These are phyloP conservation scores for Mastomys coucha DNA, from an alignment of 2,113 vertebrate species.

Conservation along the genomic window DNA sequence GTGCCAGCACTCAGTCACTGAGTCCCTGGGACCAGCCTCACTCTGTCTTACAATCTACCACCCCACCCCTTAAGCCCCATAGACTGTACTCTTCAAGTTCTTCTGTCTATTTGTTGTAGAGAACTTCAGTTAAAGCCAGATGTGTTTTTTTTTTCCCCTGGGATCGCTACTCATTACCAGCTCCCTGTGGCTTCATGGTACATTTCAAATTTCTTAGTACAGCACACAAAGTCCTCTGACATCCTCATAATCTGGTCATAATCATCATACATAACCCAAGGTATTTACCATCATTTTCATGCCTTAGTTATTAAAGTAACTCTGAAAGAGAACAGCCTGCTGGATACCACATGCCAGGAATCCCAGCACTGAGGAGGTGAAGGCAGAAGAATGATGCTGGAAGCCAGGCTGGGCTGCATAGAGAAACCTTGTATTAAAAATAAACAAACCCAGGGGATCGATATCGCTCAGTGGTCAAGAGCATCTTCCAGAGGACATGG, in stretches of 20 bases:
- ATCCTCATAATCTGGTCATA: neutral
- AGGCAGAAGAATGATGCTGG: neutral
- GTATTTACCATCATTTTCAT: neutral
- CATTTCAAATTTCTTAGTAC: neutral
- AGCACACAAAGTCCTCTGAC: neutral
- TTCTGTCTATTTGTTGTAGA: neutral
- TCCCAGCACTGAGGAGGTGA: neutral
- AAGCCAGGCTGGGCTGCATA: neutral
- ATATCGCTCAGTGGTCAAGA: neutral
- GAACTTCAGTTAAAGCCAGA: neutral
- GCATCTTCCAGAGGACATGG: neutral
- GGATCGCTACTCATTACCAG: neutral
- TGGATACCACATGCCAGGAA: neutral
- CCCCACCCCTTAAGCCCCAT: neutral
- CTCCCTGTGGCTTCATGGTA: neutral
- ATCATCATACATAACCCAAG: neutral
- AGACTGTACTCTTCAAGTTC: neutral
- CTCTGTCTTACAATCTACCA: neutral
- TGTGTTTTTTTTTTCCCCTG: neutral
- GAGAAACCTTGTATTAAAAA: neutral
- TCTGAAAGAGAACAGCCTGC: neutral
- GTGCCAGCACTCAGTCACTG: neutral
- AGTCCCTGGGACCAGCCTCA: neutral
- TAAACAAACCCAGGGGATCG: neutral
- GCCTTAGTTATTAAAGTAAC: neutral